These are phyloP conservation scores for Netelia inedita DNA, from an alignment of 2,888 invertebrate species.

Conservation along the genomic window DNA sequence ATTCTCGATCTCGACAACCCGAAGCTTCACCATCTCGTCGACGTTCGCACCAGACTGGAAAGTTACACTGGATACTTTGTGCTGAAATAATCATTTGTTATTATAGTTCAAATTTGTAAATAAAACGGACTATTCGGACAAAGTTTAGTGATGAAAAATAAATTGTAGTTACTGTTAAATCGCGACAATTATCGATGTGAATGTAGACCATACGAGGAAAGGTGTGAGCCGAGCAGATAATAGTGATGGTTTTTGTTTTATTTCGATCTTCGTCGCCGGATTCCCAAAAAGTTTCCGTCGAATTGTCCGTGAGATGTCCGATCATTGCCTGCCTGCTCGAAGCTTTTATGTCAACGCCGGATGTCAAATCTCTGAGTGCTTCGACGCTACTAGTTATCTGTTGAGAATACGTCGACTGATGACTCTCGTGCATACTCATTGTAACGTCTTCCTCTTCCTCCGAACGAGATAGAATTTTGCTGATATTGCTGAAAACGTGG, in stretches of 20 bases:
- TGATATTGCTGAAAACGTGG: slow-evolving; percentile 98
- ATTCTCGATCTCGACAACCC: slow-evolving; percentile 94
- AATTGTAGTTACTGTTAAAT: slow-evolving; percentile 90
- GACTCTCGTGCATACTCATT: slow-evolving; percentile 87
- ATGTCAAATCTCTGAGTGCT: slow-evolving; percentile 91
- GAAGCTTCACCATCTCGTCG: slow-evolving; percentile 93
- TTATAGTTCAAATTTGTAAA: slow-evolving; percentile 33
- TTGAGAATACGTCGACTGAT: slow-evolving; percentile 85
- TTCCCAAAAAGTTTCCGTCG: slow-evolving; percentile 99
- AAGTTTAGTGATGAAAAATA: slow-evolving; percentile 44
- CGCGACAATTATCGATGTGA: slow-evolving; percentile 97
- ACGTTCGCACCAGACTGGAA: slow-evolving; percentile 93
- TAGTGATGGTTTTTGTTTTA: slow-evolving; percentile 94
- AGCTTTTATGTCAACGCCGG: slow-evolving; percentile 92
- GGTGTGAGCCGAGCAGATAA: slow-evolving; percentile 88
- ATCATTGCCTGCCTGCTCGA: slow-evolving; percentile 98
- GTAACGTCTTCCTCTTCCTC: slow-evolving; percentile 91
- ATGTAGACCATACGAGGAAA: slow-evolving; percentile 92
- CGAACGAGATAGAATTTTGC: slow-evolving; percentile 96
- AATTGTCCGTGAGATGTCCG: slow-evolving; percentile 95
- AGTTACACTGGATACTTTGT: slow-evolving; percentile 94
- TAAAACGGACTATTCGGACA: neutral
- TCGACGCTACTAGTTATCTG: slow-evolving; percentile 87
- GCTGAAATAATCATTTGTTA: slow-evolving; percentile 87
- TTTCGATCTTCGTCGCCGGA: slow-evolving; percentile 98